phyloP scores from a whole-genome alignment of 2,888 invertebrate genomes.

The Bembecia ichneumoniformis region DNA sequence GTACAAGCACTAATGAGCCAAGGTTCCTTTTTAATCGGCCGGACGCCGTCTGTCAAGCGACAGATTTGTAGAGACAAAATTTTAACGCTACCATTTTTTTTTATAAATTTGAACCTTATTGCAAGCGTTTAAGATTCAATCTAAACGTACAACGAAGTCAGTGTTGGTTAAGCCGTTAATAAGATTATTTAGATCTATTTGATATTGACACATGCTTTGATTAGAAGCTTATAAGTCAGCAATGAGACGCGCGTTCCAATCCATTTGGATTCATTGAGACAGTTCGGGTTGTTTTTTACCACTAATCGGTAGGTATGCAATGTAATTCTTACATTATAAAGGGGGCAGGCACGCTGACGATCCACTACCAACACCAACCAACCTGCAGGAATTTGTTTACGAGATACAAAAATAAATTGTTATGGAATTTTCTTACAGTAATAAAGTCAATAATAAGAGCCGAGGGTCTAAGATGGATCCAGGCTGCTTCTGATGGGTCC shows the following conservation, averaged over 20 bases:
- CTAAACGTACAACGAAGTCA: background rate
- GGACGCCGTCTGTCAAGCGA: conserved; percentile 35
- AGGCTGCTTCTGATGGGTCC: too few relatives aligned
- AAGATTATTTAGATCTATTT: conserved; percentile 48
- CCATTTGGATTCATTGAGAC: too few relatives aligned
- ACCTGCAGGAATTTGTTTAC: too few relatives aligned
- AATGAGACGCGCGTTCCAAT: background rate
- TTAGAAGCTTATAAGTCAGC: conserved; percentile 17
- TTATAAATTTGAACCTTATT: conserved; percentile 15
- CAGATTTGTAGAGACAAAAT: conserved; percentile 21
- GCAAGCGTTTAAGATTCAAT: background rate
- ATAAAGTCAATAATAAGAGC: too few relatives aligned
- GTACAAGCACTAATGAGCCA: conserved; percentile 41
- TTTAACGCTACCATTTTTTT: background rate
- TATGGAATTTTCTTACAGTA: too few relatives aligned
- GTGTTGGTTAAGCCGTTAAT: conserved; percentile 39
- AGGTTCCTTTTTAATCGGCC: conserved; percentile 30
- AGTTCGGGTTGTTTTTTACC: too few relatives aligned
- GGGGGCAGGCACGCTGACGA: too few relatives aligned
- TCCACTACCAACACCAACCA: too few relatives aligned
- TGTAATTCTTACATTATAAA: too few relatives aligned
- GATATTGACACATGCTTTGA: conserved; percentile 30
- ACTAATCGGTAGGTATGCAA: too few relatives aligned
- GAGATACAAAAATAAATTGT: too few relatives aligned
- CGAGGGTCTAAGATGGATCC: too few relatives aligned